phyloP scores from a whole-genome alignment of 1,140 invertebrate species.

The Camponotus pennsylvanicus region DNA sequence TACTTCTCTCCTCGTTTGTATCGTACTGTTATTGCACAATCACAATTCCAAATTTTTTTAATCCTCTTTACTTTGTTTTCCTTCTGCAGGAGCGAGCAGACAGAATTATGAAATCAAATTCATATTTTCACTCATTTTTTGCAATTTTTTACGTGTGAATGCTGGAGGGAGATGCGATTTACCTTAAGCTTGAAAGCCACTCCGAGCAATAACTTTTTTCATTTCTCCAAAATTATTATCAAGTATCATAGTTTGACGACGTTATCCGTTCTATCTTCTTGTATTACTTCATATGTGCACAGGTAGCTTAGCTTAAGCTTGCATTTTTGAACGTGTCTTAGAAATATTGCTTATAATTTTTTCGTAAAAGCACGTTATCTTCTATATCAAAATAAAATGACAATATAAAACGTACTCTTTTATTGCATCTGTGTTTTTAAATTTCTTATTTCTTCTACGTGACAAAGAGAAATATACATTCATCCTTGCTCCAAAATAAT shows the following conservation, averaged over 20 bases:
- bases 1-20: background rate
- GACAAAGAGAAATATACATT: background rate
- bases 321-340: background rate
- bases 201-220: conserved; percentile 67
- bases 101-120: conserved; percentile 35
- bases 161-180: background rate
- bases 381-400: no score
- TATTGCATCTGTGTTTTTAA: background rate
- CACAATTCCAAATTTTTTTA: conserved; percentile 9
- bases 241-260: background rate
- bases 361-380: no score
- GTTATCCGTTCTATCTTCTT: conserved; percentile 21
- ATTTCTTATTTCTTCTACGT: background rate
- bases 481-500: background rate
- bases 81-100: background rate
- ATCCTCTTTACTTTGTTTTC: background rate
- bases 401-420: background rate
- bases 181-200: background rate
- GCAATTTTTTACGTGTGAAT: background rate
- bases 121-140: background rate
- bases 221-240: conserved; percentile 66
- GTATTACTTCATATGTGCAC: background rate
- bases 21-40: background rate
- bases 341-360: background rate
- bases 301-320: background rate